Base-by-base conservation (phyloP, 1,140 invertebrate genomes). In the Drosophila nannoptera region DNA sequence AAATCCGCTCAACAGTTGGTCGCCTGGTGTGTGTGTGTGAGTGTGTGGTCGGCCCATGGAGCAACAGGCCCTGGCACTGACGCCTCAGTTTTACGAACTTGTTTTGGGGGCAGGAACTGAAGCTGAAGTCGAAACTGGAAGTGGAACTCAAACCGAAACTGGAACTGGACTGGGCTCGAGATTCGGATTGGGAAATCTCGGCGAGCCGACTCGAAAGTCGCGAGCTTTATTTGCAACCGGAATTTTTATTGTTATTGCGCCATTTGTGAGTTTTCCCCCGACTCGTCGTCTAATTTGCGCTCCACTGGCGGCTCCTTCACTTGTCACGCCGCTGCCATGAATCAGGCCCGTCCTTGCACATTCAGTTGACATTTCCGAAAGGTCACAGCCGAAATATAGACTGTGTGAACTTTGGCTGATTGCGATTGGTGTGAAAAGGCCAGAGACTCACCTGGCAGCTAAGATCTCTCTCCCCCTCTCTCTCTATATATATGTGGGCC, bases 1-100 rank as follows among this genome's bases (percentile, higher is more conserved):
- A 87, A 87, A 86, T 78, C 40, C 72, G 62, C 53, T 86, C 84
- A 87, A 88, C 84, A 87, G 81, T 86, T 87, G 84, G 80, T 64
- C 73, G 52, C 59, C 63, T 38, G 67, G 65, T 65, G 22, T 22
- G 22, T 22, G 22, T 22, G 22, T 22, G 22, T 22, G 22, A 2
- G 22, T 22, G 22, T 22, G 22, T 22, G 22, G 22, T 22, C 22
- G 22, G 22, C 22, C 38, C 56, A 60, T 40, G 32, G 60, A 67
- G 78, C 78, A 83, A 83, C 78, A 83, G 80, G 78, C 75, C 60
- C 78, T 35, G 50, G 45, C 71, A 74, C 77, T 16, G 11, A 29
- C n/a, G 53, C 53, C 43, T 66, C 49, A 35, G 22, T 84, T 83
- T 84, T 83, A 83, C 84, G 80, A 84, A 78, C 78, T 76, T 75